These are phyloP conservation scores for Malurus elegans DNA, from an alignment of 2,113 vertebrate species.

Conservation along the genomic window DNA sequence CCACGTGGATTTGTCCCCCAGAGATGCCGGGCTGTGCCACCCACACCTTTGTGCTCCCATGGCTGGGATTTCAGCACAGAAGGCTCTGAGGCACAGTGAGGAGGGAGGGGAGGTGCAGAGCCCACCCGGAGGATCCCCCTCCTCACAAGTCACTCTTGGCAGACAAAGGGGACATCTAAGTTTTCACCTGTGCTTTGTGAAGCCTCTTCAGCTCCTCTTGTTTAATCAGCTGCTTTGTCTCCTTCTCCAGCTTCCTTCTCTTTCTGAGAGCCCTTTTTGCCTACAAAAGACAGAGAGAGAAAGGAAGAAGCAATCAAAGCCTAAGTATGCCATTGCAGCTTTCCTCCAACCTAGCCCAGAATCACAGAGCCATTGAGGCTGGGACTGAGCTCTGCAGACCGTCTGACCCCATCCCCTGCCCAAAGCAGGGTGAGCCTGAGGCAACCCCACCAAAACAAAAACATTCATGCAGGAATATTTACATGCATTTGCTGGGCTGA, in stretches of 20 bases:
- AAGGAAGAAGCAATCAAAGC: constrained; percentile 6
- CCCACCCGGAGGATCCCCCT: not conserved
- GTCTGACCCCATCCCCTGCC: fast-evolving
- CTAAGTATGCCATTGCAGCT: not conserved
- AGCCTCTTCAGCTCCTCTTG: constrained; percentile 90
- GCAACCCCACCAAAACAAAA: not conserved
- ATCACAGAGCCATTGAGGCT: fast-evolving
- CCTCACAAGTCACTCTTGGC: not conserved
- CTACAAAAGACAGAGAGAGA: constrained; percentile 44
- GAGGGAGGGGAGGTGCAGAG: not conserved
- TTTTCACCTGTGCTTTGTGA: constrained; percentile 90
- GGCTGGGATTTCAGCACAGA: not conserved
- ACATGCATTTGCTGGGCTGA: not conserved
- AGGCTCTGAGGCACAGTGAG: not conserved
- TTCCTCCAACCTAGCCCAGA: not conserved
- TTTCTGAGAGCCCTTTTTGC: constrained; percentile 59
- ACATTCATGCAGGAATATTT: not conserved
- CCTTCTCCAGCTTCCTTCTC: constrained; percentile 80
- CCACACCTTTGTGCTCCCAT: not conserved
- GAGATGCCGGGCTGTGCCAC: not conserved
- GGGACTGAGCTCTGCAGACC: not conserved
- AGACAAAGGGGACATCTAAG: not conserved
- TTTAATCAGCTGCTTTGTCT: constrained; percentile 79
- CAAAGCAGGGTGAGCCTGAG: not conserved
- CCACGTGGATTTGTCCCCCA: not conserved